Base-by-base conservation (phyloP, 2,113 vertebrate genomes). In the Capra hircus region DNA sequence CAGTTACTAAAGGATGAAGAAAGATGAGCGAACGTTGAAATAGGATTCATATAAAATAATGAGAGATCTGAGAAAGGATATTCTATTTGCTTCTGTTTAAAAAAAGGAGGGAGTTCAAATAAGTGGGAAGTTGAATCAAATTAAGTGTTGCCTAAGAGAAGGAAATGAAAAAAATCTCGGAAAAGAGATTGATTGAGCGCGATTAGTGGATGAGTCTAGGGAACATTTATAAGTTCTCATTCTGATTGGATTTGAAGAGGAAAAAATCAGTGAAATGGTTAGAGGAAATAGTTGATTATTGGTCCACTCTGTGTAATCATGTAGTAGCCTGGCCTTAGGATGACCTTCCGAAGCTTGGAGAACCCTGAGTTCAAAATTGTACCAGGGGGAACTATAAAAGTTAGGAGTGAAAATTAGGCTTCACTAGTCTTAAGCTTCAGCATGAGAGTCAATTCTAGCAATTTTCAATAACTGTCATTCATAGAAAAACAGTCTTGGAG, bases 331-430 rank as follows among this genome's bases (percentile, higher is more conserved):
- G 87, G 30, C 89, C 83, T 89, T 16, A 67, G 30, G 25, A 62
- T 95, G 94, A 96, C 94, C 60, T 82, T 86, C 45, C 1, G 2
- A 83, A 57, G 45, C 55, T 95, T 62, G 67, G 67, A 92, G 14
- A 92, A 77, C 7, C 45, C 23, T 40, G 12, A 87, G 86, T 96
- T 11, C 2, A 60, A 83, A 92, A 95, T 36, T 71, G 11, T 85
- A 27, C 82, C 45, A 5, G 19, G 43, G 83, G 64, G 40, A 89
- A 12, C 33, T 84, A 1, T 71, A 97, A 93, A 17, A 85, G 60
- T 90, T 94, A 82, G n/a, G 52, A 77, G 27, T 25, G 17, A 64
- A 97, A 93, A 95, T 96, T 71, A 77, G 77, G 83, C 53, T 89
- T 93, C 10, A 7, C 23, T 62, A 28, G 78, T 52, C 33, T 74